Evolutionary conservation across 2,888 invertebrate genomes (phyloP).

Genomic region (Dascillus cervinus): DNA sequence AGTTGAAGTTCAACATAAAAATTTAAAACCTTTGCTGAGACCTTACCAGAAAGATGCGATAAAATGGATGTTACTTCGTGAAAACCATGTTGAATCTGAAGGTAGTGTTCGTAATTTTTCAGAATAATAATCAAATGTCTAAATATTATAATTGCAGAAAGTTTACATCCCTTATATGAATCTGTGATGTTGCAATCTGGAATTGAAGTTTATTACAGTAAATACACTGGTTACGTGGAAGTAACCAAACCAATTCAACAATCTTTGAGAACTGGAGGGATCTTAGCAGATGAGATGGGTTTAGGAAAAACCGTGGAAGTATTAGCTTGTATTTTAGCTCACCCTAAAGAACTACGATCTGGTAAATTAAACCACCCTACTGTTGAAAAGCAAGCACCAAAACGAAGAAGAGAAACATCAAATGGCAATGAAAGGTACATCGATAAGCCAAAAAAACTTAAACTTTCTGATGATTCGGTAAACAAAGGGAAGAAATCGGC

Average conservation of each 20-base stretch:
- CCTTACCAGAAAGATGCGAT: conserved; percentile 60
- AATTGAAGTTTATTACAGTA: conserved; percentile 35
- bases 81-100: conserved; percentile 33
- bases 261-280: conserved; percentile 53
- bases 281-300: conserved; percentile 77
- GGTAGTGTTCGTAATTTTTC: conserved; percentile 15
- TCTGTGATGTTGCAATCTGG: conserved; percentile 29
- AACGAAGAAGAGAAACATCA: conserved; percentile 8
- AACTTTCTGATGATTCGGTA: conserved; percentile 24
- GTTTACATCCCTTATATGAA: conserved; percentile 33
- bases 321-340: conserved; percentile 54
- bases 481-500: conserved; percentile 21
- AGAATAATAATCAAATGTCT: neutral
- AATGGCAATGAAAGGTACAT: conserved; percentile 8
- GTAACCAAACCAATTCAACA: conserved; percentile 33
- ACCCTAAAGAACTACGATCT: conserved; percentile 34
- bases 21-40: conserved; percentile 49
- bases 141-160: conserved; percentile 32
- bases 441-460: conserved; percentile 22
- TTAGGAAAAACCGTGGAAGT: conserved; percentile 75
- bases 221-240: conserved; percentile 42
- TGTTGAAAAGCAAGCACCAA: conserved; percentile 13
- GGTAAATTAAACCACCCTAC: conserved; percentile 5
- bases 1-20: conserved; percentile 34
- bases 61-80: conserved; percentile 59